Percentiles rank a stretch among this genome's conserved stretches.
phyloP scores from a whole-genome alignment of 2,888 invertebrate genomes.

The Scaptomyza caliginosa region DNA sequence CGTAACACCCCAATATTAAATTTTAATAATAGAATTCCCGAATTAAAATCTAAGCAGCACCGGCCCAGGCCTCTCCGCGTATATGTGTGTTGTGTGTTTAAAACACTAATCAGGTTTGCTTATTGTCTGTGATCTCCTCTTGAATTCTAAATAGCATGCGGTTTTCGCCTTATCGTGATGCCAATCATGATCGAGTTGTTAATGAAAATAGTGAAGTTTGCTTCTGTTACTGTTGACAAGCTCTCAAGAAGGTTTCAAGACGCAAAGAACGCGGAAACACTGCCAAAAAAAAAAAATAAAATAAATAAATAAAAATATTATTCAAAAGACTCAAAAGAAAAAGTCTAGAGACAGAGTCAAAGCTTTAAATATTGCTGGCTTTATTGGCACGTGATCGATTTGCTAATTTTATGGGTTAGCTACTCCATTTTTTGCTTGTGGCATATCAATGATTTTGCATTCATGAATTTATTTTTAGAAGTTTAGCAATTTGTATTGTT shows the following conservation, averaged over 20 bases:
- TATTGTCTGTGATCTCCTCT: slow-evolving; percentile 25
- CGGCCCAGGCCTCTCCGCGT: slow-evolving; percentile 16
- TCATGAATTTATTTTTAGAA: slow-evolving; percentile 11
- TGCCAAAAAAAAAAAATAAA: slow-evolving; percentile 16
- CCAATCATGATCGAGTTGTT: slow-evolving; percentile 70
- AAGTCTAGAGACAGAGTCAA: slow-evolving; percentile 7
- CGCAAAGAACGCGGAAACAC: slow-evolving; percentile 58
- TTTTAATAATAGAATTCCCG: slow-evolving; percentile 47
- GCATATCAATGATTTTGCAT: slow-evolving; percentile 34
- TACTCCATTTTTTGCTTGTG: slow-evolving; percentile 38
- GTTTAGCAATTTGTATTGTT: neutral
- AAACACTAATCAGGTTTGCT: slow-evolving; percentile 67
- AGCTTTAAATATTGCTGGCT: slow-evolving; percentile 28
- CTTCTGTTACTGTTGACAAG: slow-evolving; percentile 41
- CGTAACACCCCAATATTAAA: slow-evolving; percentile 23
- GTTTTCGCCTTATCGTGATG: slow-evolving; percentile 57
- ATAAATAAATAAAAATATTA: neutral
- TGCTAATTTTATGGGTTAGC: slow-evolving; percentile 37
- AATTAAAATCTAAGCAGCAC: slow-evolving; percentile 34
- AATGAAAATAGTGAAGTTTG: slow-evolving; percentile 61
- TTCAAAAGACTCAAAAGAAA: slow-evolving; percentile 7
- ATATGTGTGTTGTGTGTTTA: slow-evolving; percentile 42
- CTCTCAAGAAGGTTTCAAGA: slow-evolving; percentile 31
- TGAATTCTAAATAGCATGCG: slow-evolving; percentile 64
- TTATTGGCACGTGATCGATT: slow-evolving; percentile 60